These are phyloP conservation scores for Pempheris klunzingeri DNA, from an alignment of 2,797 vertebrate genomes.

Conservation along the genomic window DNA sequence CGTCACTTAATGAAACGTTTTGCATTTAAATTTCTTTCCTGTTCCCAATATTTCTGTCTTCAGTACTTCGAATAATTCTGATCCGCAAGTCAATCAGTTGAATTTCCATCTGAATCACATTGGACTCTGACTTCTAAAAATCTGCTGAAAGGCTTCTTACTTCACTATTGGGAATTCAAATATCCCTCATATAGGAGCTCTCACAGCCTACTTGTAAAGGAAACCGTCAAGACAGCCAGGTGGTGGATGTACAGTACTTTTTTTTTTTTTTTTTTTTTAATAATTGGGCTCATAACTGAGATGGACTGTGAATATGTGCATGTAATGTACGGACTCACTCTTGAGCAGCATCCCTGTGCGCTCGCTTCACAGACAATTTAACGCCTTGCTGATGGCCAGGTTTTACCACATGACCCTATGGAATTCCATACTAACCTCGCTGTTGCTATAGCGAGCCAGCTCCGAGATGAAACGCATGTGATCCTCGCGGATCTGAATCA, in stretches of 20 bases:
- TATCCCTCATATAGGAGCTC: constrained; percentile 9
- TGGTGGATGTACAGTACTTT: not conserved
- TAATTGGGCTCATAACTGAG: not conserved
- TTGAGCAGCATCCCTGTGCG: not conserved
- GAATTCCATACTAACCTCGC: constrained; percentile 86
- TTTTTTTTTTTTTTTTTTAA: not conserved
- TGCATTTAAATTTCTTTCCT: not conserved
- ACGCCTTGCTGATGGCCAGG: not conserved
- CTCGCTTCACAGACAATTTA: not conserved
- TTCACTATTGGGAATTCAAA: constrained; percentile 39
- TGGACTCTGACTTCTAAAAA: constrained; percentile 33
- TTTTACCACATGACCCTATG: rapidly evolving
- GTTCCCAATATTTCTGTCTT: not conserved
- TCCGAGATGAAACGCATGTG: constrained; percentile 99
- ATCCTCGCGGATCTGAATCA: constrained; percentile 98
- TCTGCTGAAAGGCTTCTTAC: constrained; percentile 58
- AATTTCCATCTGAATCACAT: constrained; percentile 46
- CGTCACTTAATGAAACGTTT: not conserved
- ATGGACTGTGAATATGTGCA: not conserved
- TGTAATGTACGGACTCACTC: not conserved
- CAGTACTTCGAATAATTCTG: not conserved
- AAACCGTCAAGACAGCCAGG: not conserved
- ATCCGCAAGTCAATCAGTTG: constrained; percentile 7
- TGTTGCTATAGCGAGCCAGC: constrained; percentile 99
- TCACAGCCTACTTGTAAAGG: not conserved